A percentile compares a stretch with the other conserved stretches of the same genome.
Evolutionary conservation across 2,888 invertebrate genomes (phyloP).

Genomic region (Molanna angustata): DNA sequence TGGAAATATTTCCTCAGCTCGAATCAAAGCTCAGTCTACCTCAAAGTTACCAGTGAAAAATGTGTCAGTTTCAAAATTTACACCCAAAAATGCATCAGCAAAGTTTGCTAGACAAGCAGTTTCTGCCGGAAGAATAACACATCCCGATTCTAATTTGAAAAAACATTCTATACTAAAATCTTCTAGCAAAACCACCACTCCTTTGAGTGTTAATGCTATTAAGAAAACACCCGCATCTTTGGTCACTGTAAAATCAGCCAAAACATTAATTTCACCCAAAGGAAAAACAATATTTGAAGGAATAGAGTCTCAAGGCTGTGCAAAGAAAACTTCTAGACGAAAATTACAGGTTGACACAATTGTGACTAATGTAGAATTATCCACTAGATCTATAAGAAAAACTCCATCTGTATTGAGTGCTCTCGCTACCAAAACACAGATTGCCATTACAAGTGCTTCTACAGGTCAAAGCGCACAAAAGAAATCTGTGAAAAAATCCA

Average conservation of each 20-base stretch:
- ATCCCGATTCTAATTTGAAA: no score
- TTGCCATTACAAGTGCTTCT: not conserved
- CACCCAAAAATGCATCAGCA: not conserved
- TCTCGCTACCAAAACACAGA: not conserved
- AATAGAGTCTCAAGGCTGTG: no score
- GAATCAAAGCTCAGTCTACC: not conserved
- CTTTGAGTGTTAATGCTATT: slow-evolving; percentile 1
- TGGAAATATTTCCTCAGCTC: no score
- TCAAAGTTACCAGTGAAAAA: not conserved
- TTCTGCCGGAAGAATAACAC: no score
- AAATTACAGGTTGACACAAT: slow-evolving; percentile 2
- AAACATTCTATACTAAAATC: not conserved
- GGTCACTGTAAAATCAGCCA: slow-evolving; percentile 4
- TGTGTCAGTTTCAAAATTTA: not conserved
- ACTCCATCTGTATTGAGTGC: slow-evolving; percentile 2
- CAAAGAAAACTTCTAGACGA: slow-evolving; percentile 6
- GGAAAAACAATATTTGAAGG: slow-evolving; percentile 9
- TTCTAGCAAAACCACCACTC: not conserved
- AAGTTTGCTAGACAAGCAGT: slow-evolving; percentile 1
- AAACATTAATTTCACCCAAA: not conserved
- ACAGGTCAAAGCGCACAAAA: slow-evolving; percentile 1
- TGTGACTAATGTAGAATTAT: not conserved
- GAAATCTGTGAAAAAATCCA: slow-evolving; percentile 13
- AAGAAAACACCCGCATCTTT: slow-evolving; percentile 14
- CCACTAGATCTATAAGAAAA: not conserved